phyloP scores from a whole-genome alignment of 2,888 invertebrate species.

The Lithophane ornitopus region DNA sequence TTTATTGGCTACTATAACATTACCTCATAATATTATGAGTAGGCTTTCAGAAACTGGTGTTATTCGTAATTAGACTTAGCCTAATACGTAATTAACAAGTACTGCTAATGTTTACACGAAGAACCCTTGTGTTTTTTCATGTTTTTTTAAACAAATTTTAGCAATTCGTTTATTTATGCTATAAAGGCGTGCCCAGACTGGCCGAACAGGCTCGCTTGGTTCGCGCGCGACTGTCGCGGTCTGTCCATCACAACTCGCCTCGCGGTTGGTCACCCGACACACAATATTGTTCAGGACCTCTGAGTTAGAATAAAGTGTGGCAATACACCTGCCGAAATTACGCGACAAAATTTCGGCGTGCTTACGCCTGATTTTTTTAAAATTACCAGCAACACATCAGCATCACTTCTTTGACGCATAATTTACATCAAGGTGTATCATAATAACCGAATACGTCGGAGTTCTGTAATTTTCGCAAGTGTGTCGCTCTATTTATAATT shows the following conservation, averaged over 20 bases:
- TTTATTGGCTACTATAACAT: neutral
- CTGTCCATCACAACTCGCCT: constrained; percentile 19
- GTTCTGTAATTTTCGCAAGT: neutral
- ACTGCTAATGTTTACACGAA: neutral
- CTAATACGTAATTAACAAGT: neutral
- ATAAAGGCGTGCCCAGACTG: constrained; percentile 34
- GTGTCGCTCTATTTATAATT: neutral
- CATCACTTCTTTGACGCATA: neutral
- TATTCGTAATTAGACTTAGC: neutral
- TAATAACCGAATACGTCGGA: neutral
- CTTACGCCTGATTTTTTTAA: neutral
- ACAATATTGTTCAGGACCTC: constrained; percentile 12
- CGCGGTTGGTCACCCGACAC: constrained; percentile 36
- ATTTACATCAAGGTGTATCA: neutral
- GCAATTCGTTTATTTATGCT: constrained; percentile 27
- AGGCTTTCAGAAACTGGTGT: neutral
- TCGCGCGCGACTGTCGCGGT: constrained; percentile 40
- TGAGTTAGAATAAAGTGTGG: neutral
- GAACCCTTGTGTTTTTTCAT: neutral
- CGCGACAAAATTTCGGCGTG: neutral
- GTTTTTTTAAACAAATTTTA: neutral
- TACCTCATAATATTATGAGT: neutral
- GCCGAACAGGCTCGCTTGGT: constrained; percentile 28
- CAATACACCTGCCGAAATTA: neutral
- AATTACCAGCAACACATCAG: neutral